Base-by-base conservation (phyloP, 30 jellyfish, hydroid and myxozoan genomes). In the Hydra vulgaris region DNA sequence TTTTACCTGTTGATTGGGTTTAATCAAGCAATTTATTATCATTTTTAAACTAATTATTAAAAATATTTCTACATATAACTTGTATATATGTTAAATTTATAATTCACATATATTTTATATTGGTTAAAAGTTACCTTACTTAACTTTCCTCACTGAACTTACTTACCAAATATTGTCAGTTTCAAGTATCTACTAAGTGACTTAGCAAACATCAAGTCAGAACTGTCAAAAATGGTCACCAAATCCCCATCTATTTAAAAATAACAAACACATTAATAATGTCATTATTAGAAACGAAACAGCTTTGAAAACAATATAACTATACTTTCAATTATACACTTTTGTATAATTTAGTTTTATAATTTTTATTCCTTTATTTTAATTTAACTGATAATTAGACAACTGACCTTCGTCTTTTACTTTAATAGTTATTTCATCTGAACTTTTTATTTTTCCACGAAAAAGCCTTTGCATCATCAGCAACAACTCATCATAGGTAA, bases 381-480 rank as follows among this genome's bases (percentile, higher is more conserved):
- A 40, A 40, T 40, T 3, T 40, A 3, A 40, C 12, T 3, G 61
- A 40, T 3, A 3, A 3, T 40, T 3, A 5, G 12, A 40, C 5
- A 40, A 40, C 83, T n/a, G 82, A 90, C 97, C 97, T 72, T 81
- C 94, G 69, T 90, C 97, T 71, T 90, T 90, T 66, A 85, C 86
- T 74, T 90, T 90, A 78, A 90, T 90, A 25, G 86, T 82, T 61
- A 90, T 77, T 72, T 90, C 97, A 71, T 90, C 97, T 0, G 94
- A 81, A 80, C 93, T 82, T 72, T 80, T 78, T n/a, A 90, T 90
- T 71, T 82, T 85, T 66, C 97, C 97, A 17, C 95, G 92, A 71
- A 87, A 92, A n/a, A 92, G 79, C 26, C 98, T 82, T 81, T 92
- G 96, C 98, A 92, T 92, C 98, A 92, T 92, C 73, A 92, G 81